Evolutionary conservation across 1,140 invertebrate species (phyloP).

Genomic region (Coptotermes formosanus): DNA sequence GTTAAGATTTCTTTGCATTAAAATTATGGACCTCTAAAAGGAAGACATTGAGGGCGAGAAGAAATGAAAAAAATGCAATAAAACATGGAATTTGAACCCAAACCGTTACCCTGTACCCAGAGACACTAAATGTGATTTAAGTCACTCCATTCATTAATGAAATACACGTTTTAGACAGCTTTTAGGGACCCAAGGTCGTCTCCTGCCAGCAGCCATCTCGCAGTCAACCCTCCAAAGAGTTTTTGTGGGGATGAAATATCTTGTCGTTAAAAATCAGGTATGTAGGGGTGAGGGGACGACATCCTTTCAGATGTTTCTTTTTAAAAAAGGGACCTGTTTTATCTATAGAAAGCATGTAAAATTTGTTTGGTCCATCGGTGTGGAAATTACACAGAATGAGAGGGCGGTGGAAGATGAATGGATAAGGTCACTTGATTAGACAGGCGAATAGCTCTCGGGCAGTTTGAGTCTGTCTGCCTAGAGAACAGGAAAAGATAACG

Average conservation of each 20-base stretch:
- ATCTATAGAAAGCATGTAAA: background rate
- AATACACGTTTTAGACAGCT: background rate
- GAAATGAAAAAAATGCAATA: too few relatives aligned
- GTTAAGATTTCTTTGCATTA: too few relatives aligned
- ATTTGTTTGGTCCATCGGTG: background rate
- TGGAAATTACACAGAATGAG: background rate
- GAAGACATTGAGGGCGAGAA: too few relatives aligned
- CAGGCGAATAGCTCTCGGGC: background rate
- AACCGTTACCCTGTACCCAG: too few relatives aligned
- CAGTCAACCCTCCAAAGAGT: background rate
- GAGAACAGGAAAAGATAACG: too few relatives aligned
- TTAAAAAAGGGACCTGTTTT: background rate
- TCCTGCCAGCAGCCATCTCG: background rate
- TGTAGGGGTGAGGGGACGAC: background rate
- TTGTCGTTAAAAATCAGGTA: slow-evolving; percentile 12
- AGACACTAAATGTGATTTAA: too few relatives aligned
- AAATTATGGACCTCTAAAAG: too few relatives aligned
- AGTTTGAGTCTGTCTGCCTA: too few relatives aligned
- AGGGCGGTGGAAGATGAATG: background rate
- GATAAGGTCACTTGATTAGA: background rate
- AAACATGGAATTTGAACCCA: too few relatives aligned
- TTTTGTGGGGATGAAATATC: background rate
- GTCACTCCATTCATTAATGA: too few relatives aligned
- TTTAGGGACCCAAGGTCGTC: background rate
- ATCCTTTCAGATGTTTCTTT: background rate